Conservation (phyloP, 2,797 vertebrate species). For the Scleropages formosus region DNA sequence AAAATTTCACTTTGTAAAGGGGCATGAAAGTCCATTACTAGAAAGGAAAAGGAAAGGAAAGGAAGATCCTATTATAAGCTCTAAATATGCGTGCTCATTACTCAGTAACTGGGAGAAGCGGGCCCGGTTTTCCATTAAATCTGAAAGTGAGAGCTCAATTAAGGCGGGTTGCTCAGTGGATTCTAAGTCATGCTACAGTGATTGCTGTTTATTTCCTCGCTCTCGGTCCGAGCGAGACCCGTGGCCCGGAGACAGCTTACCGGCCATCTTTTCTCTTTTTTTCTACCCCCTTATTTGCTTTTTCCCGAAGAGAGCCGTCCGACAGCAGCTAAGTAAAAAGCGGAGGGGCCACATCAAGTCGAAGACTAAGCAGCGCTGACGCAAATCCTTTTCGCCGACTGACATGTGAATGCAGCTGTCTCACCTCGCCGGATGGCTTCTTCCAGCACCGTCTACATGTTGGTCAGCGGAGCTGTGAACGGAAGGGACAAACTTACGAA, state of each 20-base stretch:
- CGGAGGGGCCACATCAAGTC: slow-evolving; percentile 43
- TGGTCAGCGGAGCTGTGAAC: slow-evolving; percentile 45
- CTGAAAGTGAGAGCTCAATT: slow-evolving; percentile 47
- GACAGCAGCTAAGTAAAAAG: slow-evolving; percentile 42
- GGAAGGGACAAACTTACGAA: slow-evolving; percentile 33
- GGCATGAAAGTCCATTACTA: slow-evolving; percentile 19
- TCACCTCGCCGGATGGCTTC: slow-evolving; percentile 45
- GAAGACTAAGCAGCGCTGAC: slow-evolving; percentile 40
- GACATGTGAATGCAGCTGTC: slow-evolving; percentile 46
- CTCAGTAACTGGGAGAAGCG: slow-evolving; percentile 33
- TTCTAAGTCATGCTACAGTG: slow-evolving; percentile 50
- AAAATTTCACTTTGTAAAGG: slow-evolving; percentile 29
- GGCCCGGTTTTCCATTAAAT: slow-evolving; percentile 37
- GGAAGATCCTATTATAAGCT: slow-evolving; percentile 34
- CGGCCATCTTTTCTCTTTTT: slow-evolving; percentile 7
- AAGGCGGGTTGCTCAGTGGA: slow-evolving; percentile 45
- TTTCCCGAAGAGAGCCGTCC: slow-evolving; percentile 36
- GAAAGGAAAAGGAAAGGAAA: slow-evolving; percentile 10
- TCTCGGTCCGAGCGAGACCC: slow-evolving; percentile 36
- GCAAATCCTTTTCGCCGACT: slow-evolving; percentile 45
- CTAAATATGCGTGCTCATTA: slow-evolving; percentile 40
- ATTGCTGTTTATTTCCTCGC: slow-evolving; percentile 57
- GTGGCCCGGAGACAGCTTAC: slow-evolving; percentile 40
- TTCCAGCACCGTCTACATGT: slow-evolving; percentile 35
- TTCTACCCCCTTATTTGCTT: slow-evolving; percentile 22